Base-by-base conservation (phyloP, 23 tunicate genomes). In the Botrylloides violaceus region DNA sequence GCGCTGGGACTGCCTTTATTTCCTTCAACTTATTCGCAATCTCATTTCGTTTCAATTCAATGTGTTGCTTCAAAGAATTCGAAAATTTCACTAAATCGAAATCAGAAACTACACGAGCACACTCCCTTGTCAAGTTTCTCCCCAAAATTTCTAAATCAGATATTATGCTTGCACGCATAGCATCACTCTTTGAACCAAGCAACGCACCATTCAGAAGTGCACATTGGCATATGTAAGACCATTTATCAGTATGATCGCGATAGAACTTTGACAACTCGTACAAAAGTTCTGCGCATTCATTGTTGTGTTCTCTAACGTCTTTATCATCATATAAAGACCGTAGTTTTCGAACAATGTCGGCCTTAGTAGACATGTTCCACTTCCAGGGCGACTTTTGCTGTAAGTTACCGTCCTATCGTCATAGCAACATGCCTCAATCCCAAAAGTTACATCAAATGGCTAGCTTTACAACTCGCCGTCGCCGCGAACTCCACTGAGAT, bases 201-300 rank as follows among this genome's bases (percentile, higher is more conserved):
- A 60, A 23, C 15, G 30, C 65, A 15, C 65, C 65, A 60, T 60
- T 60, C 30, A 60, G 65, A 20, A 60, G 65, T 15, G 65, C 30
- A 60, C 65, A 60, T 29, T 29, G 29, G 0, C 21, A 18, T 15
- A 60, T 22, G 65, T 20, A 60, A 28, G 30, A 12, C 65, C 29
- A 60, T 1, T 60, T 60, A 22, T 60, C 1, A 23, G 0, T 0
- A 15, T n/a, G 0, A 43, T 43, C 53, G 53, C 9, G 53, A 15
- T 43, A 43, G 15, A 7, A 43, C 15, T 43, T 43, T 15, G 53
- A 43, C 9, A 43, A 15, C 9, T 43, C 53, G 53, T 43, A 43
- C 12, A 43, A 43, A 7, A 43, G 53, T 43, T 43, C 15, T 15
- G 53, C 9, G 53, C 53, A 43, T 43, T 43, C 53, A 9, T 43